A percentile compares a stretch with the other conserved stretches of the same genome.
phyloP scores from a whole-genome alignment of 2,113 vertebrate genomes.

The Spea bombifrons region DNA sequence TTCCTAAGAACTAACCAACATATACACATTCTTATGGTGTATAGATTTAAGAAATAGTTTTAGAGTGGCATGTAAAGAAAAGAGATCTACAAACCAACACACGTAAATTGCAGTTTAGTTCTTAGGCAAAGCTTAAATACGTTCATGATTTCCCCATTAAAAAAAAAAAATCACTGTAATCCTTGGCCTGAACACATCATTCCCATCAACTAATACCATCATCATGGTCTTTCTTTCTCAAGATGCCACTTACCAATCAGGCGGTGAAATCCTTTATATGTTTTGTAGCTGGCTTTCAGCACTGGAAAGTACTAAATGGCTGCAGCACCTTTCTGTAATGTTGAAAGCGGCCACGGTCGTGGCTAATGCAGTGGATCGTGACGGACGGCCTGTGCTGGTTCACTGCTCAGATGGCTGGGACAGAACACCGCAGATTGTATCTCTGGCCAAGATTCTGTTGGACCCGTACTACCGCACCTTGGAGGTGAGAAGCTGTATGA shows the following conservation, averaged over 20 bases:
- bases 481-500: constrained; percentile 65
- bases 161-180: neutral
- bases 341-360: constrained; percentile 92
- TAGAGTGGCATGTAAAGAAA: too few species aligned
- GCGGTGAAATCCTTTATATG: constrained; percentile 36
- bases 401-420: constrained; percentile 98
- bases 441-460: constrained; percentile 87
- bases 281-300: constrained; percentile 89
- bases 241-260: constrained; percentile 36
- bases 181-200: constrained; percentile 27
- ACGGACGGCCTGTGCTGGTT: constrained; percentile 89
- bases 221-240: constrained; percentile 32
- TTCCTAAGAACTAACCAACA: too few species aligned
- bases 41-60: too few species aligned
- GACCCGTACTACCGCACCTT: constrained; percentile 96
- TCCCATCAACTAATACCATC: constrained; percentile 38
- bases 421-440: constrained; percentile 93
- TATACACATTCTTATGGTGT: too few species aligned
- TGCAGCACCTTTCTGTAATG: constrained; percentile 97
- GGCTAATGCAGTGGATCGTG: constrained; percentile 85
- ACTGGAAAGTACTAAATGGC: constrained; percentile 94
- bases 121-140: too few species aligned
- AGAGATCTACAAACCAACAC: too few species aligned
- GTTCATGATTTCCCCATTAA: too few species aligned
- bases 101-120: too few species aligned